Evolutionary conservation across 2,113 vertebrate species (phyloP).

Genomic region (Mobula hypostoma): DNA sequence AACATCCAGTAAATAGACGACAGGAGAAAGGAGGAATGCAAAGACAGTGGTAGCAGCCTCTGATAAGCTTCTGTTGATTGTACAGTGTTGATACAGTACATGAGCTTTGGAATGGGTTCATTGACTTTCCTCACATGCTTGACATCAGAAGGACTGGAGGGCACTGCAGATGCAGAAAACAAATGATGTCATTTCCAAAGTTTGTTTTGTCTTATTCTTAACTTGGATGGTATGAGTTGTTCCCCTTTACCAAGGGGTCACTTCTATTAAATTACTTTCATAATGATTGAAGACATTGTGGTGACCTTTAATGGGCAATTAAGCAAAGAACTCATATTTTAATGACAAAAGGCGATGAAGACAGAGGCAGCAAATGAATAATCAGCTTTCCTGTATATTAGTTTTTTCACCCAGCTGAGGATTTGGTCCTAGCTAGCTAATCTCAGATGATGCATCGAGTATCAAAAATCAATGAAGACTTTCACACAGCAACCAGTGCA

Average conservation of each 20-base stretch:
- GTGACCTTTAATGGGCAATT: background rate
- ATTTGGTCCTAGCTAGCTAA: background rate
- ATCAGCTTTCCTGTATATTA: background rate
- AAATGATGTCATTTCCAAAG: too few species aligned
- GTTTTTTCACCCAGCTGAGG: background rate
- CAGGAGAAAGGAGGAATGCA: background rate
- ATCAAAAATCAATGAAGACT: too few species aligned
- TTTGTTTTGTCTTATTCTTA: too few species aligned
- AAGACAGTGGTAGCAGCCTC: background rate
- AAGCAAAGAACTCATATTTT: background rate
- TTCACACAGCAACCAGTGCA: background rate
- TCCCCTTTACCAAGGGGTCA: background rate
- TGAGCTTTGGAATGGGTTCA: background rate
- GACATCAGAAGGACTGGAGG: background rate
- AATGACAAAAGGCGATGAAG: background rate
- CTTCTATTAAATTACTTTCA: background rate
- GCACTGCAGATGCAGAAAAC: background rate
- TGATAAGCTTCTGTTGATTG: background rate
- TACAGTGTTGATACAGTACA: background rate
- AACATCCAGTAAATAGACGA: too few species aligned
- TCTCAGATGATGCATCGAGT: background rate
- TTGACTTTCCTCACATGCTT: background rate
- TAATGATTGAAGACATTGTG: background rate
- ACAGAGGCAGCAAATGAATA: background rate
- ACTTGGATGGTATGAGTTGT: too few species aligned